Evolutionary conservation across 2,797 vertebrate species (phyloP), one percentile per base, ranked within the genome.

Genomic region (Dallia pectoralis): DNA sequence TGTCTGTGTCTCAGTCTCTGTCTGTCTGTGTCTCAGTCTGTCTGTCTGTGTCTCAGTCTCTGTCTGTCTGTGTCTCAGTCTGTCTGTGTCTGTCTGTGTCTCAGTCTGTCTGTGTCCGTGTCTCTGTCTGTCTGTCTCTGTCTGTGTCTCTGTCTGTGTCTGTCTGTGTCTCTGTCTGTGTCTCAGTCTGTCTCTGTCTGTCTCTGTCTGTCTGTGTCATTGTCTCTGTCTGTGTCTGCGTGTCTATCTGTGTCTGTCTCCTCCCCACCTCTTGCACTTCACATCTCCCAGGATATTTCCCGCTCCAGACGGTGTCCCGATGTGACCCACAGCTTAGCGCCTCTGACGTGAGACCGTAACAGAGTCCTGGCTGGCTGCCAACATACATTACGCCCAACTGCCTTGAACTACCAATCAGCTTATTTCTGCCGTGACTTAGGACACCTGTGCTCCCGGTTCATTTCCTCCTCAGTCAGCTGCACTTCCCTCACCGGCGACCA

Each of bases 291-390:
- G 0, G 59, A 12, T 72, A 76, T 56, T 61, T 9, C 32, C 29
- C 19, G 59, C 49, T 63, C 59, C 70, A 63, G n/a, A 68, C 2
- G 51, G 47, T 27, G 69, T 72, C 78, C 72, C 79, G 48, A 74
- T 67, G 25, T 84, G 82, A 86, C 84, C 73, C 84, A 82, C 67
- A 77, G 77, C 73, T 75, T 72, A 76, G 67, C 22, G 77, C 73
- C 66, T 66, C 33, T n/a, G 72, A 69, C 71, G 69, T 73, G 76
- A 67, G 16, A 67, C 66, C 70, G 71, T 72, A 74, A 67, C 78
- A 74, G 32, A 69, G 61, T 6, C 74, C 68, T 69, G 66, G 69
- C 22, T 27, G 25, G 53, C 73, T 71, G 74, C 53, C 62, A 75
- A 40, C 51, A 44, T 33, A 72, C 81, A 77, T 79, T 77, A 78